Evolutionary conservation across 1,140 invertebrate species (phyloP), one percentile per base, ranked within the genome.

Genomic region (Drosophila ogumai): DNA sequence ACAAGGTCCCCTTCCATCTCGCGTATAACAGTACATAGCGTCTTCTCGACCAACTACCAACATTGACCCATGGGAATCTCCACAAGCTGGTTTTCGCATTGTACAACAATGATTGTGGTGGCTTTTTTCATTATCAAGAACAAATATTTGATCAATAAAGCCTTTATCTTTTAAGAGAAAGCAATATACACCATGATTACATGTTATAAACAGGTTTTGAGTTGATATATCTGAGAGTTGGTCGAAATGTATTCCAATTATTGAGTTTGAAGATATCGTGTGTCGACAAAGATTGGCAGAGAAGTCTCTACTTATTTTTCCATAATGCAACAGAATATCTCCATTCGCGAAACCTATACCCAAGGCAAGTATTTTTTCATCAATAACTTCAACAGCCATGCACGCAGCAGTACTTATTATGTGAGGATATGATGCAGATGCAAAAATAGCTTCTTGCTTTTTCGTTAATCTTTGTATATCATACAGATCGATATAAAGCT

Each of bases 11-110:
- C 77, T 46, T 10, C 80, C 80, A 63, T 91, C 80, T 0, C 55
- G 40, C 4, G 77, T 91, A 41, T 84, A 91, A 52, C 87, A 87
- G 55, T 82, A 90, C 19, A 90, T 67, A 13, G 85, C 85, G 50
- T 90, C 81, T 61, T 75, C 66, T 40, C 71, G 66, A 10, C 78
- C 86, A n/a, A 81, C 86, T 32, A 79, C 64, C 15, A 90, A 65
- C 52, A 81, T 59, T 0, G 74, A 46, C 7, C 59, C 61, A 9
- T 67, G 17, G 17, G 3, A 34, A n/a, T 66, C 19, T n/a, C 19
- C 12, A 15, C 31, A n/a, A 17, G 8, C 19, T 17, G 31, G 8
- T 50, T 75, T 54, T 19, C 77, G 72, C 34, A 88, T 75, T 19
- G 72, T 79, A 9, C 81, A 81, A 12, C 68, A 75, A 32, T 85